These are phyloP conservation scores for Brachypterus glaber DNA, from an alignment of 2,888 invertebrate species.

Conservation along the genomic window DNA sequence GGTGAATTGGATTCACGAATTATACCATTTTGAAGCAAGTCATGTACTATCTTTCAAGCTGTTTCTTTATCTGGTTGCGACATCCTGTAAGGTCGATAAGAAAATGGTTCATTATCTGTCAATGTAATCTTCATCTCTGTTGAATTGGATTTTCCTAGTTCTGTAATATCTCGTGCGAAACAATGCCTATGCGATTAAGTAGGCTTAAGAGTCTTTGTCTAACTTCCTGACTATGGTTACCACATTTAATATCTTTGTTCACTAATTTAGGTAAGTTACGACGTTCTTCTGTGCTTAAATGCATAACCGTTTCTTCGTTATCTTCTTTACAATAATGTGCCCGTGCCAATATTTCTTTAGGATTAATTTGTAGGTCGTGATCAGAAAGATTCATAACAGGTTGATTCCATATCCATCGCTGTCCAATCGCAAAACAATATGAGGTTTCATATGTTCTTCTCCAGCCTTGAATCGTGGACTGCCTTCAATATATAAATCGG, in stretches of 20 bases:
- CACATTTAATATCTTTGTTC: not conserved
- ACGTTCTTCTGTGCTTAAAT: conserved; percentile 1
- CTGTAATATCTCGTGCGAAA: conserved; percentile 10
- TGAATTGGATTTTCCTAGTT: conserved; percentile 14
- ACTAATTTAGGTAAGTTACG: not conserved
- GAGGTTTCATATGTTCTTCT: conserved; percentile 9
- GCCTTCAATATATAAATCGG: conserved; percentile 15
- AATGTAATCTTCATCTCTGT: conserved; percentile 17
- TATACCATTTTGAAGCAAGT: conserved; percentile 9
- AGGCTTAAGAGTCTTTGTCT: conserved; percentile 10
- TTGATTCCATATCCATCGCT: conserved; percentile 4
- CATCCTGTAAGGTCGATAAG: conserved; percentile 22
- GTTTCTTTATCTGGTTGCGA: conserved; percentile 10
- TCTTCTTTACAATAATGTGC: conserved; percentile 13
- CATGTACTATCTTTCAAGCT: conserved; percentile 11
- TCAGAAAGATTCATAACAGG: conserved; percentile 15
- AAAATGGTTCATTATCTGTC: conserved; percentile 13
- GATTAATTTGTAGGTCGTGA: conserved; percentile 8
- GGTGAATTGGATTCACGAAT: conserved; percentile 11
- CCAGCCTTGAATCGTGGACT: conserved; percentile 11
- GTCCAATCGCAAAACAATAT: conserved; percentile 7
- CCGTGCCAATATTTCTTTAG: conserved; percentile 12
- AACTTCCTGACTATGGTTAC: not conserved
- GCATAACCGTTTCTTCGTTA: conserved; percentile 3
- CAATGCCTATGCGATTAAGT: conserved; percentile 14